Conservation (phyloP, 2,888 invertebrate species). For the Pollenia griseotomentosa region DNA sequence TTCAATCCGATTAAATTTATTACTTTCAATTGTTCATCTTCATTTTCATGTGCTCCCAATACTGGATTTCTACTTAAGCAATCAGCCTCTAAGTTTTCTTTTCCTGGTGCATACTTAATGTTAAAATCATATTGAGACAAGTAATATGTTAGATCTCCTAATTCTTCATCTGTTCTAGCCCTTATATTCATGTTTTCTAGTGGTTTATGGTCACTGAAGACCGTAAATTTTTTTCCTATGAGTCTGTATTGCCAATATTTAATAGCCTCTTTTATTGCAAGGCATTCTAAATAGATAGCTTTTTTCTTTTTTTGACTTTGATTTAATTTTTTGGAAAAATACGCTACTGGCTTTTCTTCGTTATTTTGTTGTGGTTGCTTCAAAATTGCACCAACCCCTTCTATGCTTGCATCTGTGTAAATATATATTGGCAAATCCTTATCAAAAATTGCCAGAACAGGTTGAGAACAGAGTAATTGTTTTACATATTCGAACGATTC, state of each 20-base stretch:
- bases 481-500: slow-evolving; percentile 53
- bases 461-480: slow-evolving; percentile 67
- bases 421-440: slow-evolving; percentile 68
- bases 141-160: slow-evolving; percentile 59
- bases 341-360: slow-evolving; percentile 70
- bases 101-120: slow-evolving; percentile 59
- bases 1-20: slow-evolving; percentile 38
- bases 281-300: slow-evolving; percentile 69
- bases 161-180: slow-evolving; percentile 29
- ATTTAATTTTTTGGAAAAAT: slow-evolving; percentile 72
- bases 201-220: slow-evolving; percentile 67
- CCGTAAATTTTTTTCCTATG: slow-evolving; percentile 68
- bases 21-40: slow-evolving; percentile 35
- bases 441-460: slow-evolving; percentile 70
- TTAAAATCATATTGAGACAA: slow-evolving; percentile 61
- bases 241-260: slow-evolving; percentile 71
- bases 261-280: slow-evolving; percentile 68
- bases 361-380: slow-evolving; percentile 67
- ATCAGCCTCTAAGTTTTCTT: slow-evolving; percentile 60
- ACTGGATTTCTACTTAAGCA: slow-evolving; percentile 67
- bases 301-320: slow-evolving; percentile 64
- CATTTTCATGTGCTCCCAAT: slow-evolving; percentile 43
- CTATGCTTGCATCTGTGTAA: slow-evolving; percentile 69
- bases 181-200: slow-evolving; percentile 45
- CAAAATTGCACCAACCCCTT: slow-evolving; percentile 66